A percentile compares a stretch with the other conserved stretches of the same genome.
Conservation (phyloP, 2,113 vertebrate species). For the Anhinga rufa region DNA sequence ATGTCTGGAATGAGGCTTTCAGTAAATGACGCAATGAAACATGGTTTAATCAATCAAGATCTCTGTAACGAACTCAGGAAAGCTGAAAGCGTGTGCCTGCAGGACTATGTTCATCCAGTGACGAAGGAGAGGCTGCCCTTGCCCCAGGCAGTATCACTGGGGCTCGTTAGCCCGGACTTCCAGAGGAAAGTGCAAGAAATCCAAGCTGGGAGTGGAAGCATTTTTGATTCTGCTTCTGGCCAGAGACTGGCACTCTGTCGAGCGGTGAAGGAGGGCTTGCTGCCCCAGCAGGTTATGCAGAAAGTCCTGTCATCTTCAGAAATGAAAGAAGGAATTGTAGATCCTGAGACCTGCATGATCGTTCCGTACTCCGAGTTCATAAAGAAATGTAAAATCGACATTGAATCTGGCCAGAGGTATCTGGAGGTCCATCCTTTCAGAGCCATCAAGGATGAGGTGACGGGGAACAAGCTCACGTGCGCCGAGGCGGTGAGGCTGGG, state of each 20-base stretch:
- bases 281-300: conserved; percentile 57
- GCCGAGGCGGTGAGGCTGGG: conserved; percentile 73
- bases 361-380: conserved; percentile 85
- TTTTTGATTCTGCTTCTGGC: conserved; percentile 70
- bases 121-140: conserved; percentile 65
- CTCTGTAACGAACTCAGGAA: conserved; percentile 73
- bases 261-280: conserved; percentile 72
- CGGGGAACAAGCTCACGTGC: conserved; percentile 53
- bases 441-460: conserved; percentile 70
- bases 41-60: conserved; percentile 75
- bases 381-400: conserved; percentile 88
- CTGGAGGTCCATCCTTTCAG: conserved; percentile 83
- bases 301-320: conserved; percentile 61
- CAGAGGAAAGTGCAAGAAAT: conserved; percentile 69
- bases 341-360: conserved; percentile 76
- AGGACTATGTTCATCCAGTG: conserved; percentile 62
- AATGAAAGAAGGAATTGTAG: conserved; percentile 72
- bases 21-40: conserved; percentile 76
- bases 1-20: conserved; percentile 84
- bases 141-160: conserved; percentile 66
- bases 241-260: conserved; percentile 72
- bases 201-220: conserved; percentile 54
- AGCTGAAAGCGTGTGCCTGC: conserved; percentile 74
- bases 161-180: conserved; percentile 41
- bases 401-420: conserved; percentile 87